These are phyloP conservation scores for Rhincodon typus DNA, from an alignment of 2,797 vertebrate species.

Conservation along the genomic window DNA sequence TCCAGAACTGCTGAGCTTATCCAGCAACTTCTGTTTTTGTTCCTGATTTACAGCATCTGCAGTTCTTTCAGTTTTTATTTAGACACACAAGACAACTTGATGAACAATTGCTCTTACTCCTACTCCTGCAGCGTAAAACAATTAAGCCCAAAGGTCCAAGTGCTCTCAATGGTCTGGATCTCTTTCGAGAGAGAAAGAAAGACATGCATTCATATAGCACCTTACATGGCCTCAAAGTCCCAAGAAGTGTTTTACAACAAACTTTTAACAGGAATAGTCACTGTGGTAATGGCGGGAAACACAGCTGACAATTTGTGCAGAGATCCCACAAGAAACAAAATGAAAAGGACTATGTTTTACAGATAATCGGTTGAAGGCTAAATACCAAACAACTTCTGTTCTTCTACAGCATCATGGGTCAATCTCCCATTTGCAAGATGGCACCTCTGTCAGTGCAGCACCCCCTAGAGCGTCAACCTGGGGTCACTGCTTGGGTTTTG, in stretches of 20 bases:
- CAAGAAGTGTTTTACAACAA: background rate
- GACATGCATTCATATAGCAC: background rate
- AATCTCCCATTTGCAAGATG: too few species aligned
- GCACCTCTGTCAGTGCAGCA: too few species aligned
- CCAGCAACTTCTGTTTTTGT: too few species aligned
- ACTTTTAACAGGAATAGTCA: background rate
- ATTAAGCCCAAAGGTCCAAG: background rate
- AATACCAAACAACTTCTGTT: background rate
- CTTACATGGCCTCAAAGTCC: background rate
- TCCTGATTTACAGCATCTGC: too few species aligned
- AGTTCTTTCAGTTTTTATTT: too few species aligned
- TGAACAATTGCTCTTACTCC: background rate
- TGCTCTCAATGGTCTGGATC: background rate
- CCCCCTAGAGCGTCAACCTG: too few species aligned
- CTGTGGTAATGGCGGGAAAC: background rate
- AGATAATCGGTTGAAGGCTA: background rate
- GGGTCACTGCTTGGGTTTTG: too few species aligned
- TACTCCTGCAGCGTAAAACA: background rate
- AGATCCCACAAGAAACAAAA: background rate
- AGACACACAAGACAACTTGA: too few species aligned
- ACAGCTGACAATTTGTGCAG: background rate
- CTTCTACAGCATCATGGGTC: background rate
- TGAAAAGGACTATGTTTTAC: background rate
- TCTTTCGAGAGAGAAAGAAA: background rate
- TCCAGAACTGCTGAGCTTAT: too few species aligned